Base-by-base conservation (phyloP, 2,113 vertebrate species). In the Alosa alosa region DNA sequence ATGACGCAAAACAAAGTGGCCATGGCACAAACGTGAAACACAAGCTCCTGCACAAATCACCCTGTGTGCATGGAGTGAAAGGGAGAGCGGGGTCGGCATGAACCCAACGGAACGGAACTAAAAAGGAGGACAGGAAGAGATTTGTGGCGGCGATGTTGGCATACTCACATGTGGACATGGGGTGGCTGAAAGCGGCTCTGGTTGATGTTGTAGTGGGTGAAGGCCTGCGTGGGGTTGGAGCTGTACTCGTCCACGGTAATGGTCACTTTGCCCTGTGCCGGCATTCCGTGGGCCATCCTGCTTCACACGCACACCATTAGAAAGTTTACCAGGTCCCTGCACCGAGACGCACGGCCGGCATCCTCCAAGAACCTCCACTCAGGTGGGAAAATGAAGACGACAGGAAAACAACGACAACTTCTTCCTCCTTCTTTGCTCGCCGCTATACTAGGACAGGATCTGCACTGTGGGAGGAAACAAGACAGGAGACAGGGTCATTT, bases 141-240 rank as follows among this genome's bases (percentile, higher is more conserved):
- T 41, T 17, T 22, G 44, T 57, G 25, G 22, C 83, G 6, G 44
- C 57, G 13, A 45, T 6, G n/a, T 25, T 36, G 22, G 22, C 31
- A 36, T 93, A 97, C 98, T 99, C 94, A 99, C 98, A 99, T 99
- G 85, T 99, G 98, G 90, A 99, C 98, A 0, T 99, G 98, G 0
- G 98, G 98, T 46, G 98, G 98, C 93, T 99, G 98, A 96, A 99
- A 99, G 90, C 98, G 94, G 96, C 98, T 99, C 97, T 99, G 98
- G 90, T 99, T 99, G 89, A 99, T 99, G 94, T 99, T 99, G 96
- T 99, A 99, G 92, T 99, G 98, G 0, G 98, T 99, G 85, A 99
- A 99, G 22, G 98, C 98, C 94, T 99, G 98, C 41, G 98, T 99
- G 36, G 98, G 98, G 94, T 99, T 99, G 88, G 98, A 98, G 95